phyloP scores from a whole-genome alignment of 1,140 invertebrate genomes.

The Goniozus legneri region DNA sequence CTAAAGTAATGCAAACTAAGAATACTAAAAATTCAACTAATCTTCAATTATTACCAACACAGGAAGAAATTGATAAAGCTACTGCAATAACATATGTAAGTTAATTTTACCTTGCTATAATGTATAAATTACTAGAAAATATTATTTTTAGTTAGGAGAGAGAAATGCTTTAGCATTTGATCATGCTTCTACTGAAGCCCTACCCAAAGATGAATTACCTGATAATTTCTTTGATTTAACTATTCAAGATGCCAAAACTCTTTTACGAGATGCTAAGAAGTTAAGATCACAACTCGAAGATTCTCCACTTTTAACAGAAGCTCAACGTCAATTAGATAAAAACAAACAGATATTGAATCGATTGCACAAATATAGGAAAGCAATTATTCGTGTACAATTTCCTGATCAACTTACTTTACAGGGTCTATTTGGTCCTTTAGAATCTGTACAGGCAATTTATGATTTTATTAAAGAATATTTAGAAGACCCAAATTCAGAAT shows the following conservation, averaged over 20 bases:
- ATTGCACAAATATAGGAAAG: slow-evolving; percentile 66
- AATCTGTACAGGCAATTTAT: slow-evolving; percentile 64
- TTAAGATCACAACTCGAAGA: slow-evolving; percentile 61
- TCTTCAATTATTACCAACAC: too few species aligned
- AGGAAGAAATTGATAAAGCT: too few species aligned
- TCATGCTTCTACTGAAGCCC: slow-evolving; percentile 56
- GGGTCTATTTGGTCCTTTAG: slow-evolving; percentile 69
- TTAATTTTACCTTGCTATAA: too few species aligned
- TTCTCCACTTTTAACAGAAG: slow-evolving; percentile 64
- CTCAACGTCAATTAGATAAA: slow-evolving; percentile 61
- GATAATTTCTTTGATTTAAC: slow-evolving; percentile 84
- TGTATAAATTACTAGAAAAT: slow-evolving; percentile 3
- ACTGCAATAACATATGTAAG: too few species aligned
- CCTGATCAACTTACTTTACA: slow-evolving; percentile 77
- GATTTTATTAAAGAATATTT: slow-evolving; percentile 71
- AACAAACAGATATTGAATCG: slow-evolving; percentile 59
- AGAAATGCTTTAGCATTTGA: slow-evolving; percentile 69
- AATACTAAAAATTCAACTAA: too few species aligned
- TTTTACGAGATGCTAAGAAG: slow-evolving; percentile 68
- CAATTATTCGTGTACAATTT: slow-evolving; percentile 77
- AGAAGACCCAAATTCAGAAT: slow-evolving; percentile 58
- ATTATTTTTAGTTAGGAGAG: slow-evolving; percentile 59
- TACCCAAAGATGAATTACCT: slow-evolving; percentile 62
- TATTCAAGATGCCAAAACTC: slow-evolving; percentile 68
- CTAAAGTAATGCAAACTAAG: too few species aligned